Evolutionary conservation across 2,797 vertebrate genomes (phyloP), one percentile per base, ranked within the genome.

Genomic region (Microchirus variegatus): DNA sequence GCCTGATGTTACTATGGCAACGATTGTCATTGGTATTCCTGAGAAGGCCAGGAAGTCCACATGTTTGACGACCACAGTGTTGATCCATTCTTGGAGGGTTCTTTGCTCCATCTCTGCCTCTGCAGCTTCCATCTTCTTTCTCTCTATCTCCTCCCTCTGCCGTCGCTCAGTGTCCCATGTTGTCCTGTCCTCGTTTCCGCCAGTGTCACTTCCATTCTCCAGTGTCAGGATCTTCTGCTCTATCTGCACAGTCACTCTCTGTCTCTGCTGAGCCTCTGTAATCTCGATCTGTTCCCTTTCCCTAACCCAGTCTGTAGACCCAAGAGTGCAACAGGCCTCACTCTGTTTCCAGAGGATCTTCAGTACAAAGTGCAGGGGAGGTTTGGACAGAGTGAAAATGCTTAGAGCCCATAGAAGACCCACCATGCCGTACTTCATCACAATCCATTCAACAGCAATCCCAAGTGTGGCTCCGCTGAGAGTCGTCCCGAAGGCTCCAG

Each of bases 11-110:
- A 87, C 73, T 1, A 84, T 17, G 18, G 85, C 71, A 26, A 87
- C 45, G 10, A 82, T 51, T 3, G 84, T 82, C 87, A 87, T 87
- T 1, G 88, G 88, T 3, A 87, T 70, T 1, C 88, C 85, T 0
- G 88, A 83, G 53, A 89, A 90, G 4, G 87, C 81, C 35, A 90
- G 40, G 40, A 90, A 77, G 64, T 89, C 88, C 43, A 89, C 75
- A 17, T 89, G 53, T 64, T 87, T 89, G 36, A 80, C 2, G 26
- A 87, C 55, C 13, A 80, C 63, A 0, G 59, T 81, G 59, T 78
- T 84, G 70, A 87, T 87, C 85, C 85, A 89, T 55, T 85, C 81
- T 18, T 87, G 85, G 16, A 82, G 47, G 53, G 45, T 84, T 56
- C 70, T 71, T 51, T 87, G 78, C 13, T 80, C 59, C 38, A 73